phyloP scores from a whole-genome alignment of 2,113 vertebrate genomes.

The Paramisgurnus dabryanus region DNA sequence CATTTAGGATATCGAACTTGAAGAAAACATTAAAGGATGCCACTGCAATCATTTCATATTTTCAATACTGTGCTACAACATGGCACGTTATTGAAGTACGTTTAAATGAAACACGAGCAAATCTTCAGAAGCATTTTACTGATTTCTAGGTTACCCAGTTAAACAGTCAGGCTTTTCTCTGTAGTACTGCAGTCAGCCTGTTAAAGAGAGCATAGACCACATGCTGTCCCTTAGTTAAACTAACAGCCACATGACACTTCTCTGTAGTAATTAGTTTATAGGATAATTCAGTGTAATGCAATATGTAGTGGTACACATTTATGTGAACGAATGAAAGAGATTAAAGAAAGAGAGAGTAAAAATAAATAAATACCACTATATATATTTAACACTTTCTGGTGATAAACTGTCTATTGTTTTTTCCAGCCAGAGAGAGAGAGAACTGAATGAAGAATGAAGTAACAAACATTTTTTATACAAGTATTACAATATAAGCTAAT shows the following conservation, averaged over 20 bases:
- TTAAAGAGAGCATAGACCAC: neutral
- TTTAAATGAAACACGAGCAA: constrained; percentile 12
- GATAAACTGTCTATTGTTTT: no score
- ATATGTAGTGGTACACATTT: neutral
- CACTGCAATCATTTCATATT: neutral
- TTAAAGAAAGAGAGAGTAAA: neutral
- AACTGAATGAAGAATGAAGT: neutral
- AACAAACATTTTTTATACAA: neutral
- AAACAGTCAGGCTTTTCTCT: neutral
- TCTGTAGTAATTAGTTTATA: neutral
- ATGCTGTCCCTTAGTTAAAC: neutral
- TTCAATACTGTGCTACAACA: constrained; percentile 35
- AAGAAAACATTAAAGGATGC: constrained; percentile 10
- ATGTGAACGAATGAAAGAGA: neutral
- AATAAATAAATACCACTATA: no score
- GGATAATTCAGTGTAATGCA: neutral
- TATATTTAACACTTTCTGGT: no score
- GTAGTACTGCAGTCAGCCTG: neutral
- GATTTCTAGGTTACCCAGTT: neutral
- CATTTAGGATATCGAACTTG: constrained; percentile 23
- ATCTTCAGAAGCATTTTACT: neutral
- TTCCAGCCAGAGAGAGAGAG: no score
- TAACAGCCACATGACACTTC: neutral
- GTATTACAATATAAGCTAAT: neutral
- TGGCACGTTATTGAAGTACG: constrained; percentile 5